Percentiles rank a stretch among this genome's conserved stretches.
Evolutionary conservation across 2,113 vertebrate species (phyloP).

Genomic region (Mobula birostris): DNA sequence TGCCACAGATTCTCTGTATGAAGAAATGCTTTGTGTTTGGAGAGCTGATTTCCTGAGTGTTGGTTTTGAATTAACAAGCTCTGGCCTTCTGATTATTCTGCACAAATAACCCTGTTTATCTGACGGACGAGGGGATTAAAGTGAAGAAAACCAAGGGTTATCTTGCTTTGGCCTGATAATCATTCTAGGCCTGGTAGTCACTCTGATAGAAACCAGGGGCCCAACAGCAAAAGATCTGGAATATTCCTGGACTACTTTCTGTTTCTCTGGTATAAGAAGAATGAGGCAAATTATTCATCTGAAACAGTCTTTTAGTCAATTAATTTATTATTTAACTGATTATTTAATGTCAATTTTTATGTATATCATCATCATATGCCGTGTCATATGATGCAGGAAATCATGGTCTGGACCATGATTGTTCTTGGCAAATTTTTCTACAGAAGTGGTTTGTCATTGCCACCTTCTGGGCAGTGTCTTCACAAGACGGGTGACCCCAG

Average conservation of each 20-base stretch:
- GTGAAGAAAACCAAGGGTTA: not conserved
- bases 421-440: no score
- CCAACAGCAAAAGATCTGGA: not conserved
- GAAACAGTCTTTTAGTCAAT: not conserved
- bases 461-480: no score
- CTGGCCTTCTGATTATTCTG: not conserved
- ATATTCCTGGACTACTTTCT: not conserved
- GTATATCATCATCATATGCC: no score
- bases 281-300: not conserved
- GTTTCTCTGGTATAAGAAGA: not conserved
- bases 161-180: constrained; percentile 28
- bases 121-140: not conserved
- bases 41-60: not conserved
- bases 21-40: not conserved
- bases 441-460: no score
- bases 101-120: not conserved
- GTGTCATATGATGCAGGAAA: no score
- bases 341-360: no score
- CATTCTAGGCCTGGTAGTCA: not conserved
- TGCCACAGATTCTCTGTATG: no score
- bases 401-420: no score
- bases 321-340: no score
- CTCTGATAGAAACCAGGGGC: not conserved
- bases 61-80: not conserved
- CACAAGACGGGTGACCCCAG: no score